Percentiles rank a stretch among this genome's conserved stretches.
Evolutionary conservation across 2,888 invertebrate species (phyloP).

Genomic region (Catonia carolina): DNA sequence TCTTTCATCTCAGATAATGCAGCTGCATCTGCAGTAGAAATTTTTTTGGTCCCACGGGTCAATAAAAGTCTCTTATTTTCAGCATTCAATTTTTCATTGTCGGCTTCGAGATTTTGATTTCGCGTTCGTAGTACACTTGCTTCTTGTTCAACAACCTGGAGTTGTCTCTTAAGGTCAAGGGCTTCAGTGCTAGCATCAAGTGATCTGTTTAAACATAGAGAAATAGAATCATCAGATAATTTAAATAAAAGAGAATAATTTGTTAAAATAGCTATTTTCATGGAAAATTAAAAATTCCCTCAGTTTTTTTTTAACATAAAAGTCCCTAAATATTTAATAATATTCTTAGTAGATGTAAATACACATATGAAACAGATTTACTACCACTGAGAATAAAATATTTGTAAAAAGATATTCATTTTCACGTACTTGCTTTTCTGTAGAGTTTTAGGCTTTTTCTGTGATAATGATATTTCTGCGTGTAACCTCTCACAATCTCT

Average conservation of each 20-base stretch:
- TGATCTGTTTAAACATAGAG: slow-evolving; percentile 46
- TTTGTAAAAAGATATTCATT: too few relatives aligned
- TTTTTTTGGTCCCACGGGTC: slow-evolving; percentile 49
- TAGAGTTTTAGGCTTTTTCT: slow-evolving; percentile 56
- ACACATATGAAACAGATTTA: too few relatives aligned
- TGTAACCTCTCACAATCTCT: slow-evolving; percentile 69
- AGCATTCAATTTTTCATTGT: slow-evolving; percentile 65
- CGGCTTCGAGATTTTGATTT: slow-evolving; percentile 60
- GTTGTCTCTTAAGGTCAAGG: slow-evolving; percentile 63
- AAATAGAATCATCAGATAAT: too few relatives aligned
- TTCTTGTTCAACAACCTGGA: slow-evolving; percentile 72
- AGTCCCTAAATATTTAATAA: too few relatives aligned
- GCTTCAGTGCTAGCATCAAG: slow-evolving; percentile 57
- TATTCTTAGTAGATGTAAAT: too few relatives aligned
- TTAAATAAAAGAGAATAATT: not conserved
- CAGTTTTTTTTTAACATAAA: too few relatives aligned
- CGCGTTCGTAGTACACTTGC: slow-evolving; percentile 60
- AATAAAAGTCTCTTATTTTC: slow-evolving; percentile 68
- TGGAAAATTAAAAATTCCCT: too few relatives aligned
- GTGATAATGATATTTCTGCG: slow-evolving; percentile 58
- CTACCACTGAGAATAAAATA: too few relatives aligned
- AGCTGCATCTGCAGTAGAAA: slow-evolving; percentile 45
- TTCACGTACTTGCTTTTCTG: slow-evolving; percentile 56
- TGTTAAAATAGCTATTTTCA: not conserved
- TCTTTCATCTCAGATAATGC: slow-evolving; percentile 51